These are phyloP conservation scores for Accipiter cooperii DNA, from an alignment of 2,113 vertebrate species.

Conservation along the genomic window DNA sequence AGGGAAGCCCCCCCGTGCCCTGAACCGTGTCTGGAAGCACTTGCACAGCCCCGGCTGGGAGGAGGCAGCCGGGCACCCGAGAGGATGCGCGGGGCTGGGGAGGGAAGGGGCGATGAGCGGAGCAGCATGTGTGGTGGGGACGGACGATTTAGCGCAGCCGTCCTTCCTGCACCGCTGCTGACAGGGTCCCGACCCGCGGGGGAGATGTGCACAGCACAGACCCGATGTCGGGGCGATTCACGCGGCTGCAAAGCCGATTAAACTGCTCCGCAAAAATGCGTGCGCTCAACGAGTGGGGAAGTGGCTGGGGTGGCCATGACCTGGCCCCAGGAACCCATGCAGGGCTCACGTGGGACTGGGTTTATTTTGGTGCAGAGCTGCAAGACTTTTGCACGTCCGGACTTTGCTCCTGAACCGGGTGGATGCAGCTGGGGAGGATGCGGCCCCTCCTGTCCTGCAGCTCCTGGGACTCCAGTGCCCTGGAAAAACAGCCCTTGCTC, in stretches of 20 bases:
- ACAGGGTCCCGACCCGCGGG: neutral
- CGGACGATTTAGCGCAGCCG: neutral
- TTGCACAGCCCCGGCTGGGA: neutral
- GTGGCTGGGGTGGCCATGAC: neutral
- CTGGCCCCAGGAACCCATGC: neutral
- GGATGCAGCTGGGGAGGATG: neutral
- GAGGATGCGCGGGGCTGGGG: neutral
- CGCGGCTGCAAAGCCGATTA: rapidly evolving
- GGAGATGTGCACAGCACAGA: neutral
- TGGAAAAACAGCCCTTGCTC: neutral
- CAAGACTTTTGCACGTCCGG: rapidly evolving
- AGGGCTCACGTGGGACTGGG: rapidly evolving
- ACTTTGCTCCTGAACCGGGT: neutral
- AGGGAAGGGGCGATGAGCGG: neutral
- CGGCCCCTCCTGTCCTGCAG: neutral
- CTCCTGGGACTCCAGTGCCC: neutral
- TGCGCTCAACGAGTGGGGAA: rapidly evolving
- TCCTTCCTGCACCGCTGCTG: neutral
- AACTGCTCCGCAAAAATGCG: rapidly evolving
- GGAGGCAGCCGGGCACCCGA: rapidly evolving
- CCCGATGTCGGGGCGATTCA: neutral
- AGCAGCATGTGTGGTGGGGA: neutral
- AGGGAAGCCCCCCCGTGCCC: neutral
- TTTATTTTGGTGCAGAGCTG: neutral
- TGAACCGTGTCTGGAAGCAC: neutral